A percentile compares a stretch with the other conserved stretches of the same genome.
Conservation (phyloP, 2,113 vertebrate genomes). For the Scalopus aquaticus region DNA sequence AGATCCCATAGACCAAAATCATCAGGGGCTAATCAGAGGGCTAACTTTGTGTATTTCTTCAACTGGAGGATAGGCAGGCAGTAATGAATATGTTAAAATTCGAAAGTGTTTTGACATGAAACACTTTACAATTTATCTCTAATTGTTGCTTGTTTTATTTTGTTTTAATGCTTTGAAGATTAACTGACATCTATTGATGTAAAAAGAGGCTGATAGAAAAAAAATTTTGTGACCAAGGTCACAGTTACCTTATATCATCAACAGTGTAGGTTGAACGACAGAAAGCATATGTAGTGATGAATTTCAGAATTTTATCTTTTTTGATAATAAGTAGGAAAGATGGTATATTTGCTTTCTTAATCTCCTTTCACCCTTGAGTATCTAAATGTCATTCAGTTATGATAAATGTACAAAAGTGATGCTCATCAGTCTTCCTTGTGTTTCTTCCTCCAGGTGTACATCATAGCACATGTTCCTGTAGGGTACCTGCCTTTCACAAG, state of each 20-base stretch:
- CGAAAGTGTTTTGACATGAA: conserved; percentile 24
- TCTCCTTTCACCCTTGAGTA: background rate
- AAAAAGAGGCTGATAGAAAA: background rate
- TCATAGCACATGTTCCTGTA: conserved; percentile 94
- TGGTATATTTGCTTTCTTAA: background rate
- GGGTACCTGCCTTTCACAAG: conserved; percentile 90
- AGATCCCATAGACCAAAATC: background rate
- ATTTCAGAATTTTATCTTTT: background rate
- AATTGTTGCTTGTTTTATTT: background rate
- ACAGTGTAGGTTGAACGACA: background rate
- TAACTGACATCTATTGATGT: background rate
- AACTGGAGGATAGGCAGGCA: background rate
- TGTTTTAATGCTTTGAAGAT: conserved; percentile 19
- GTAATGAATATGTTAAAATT: conserved; percentile 3
- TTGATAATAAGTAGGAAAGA: background rate
- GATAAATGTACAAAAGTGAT: background rate
- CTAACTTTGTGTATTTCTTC: background rate
- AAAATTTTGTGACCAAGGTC: background rate
- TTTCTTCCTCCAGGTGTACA: conserved; percentile 88
- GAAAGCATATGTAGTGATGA: background rate
- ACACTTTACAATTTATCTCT: background rate
- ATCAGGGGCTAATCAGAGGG: background rate
- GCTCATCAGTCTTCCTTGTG: background rate
- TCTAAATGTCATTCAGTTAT: background rate
- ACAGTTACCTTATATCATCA: background rate